Evolutionary conservation across 2,797 vertebrate species (phyloP).

Genomic region (Aulostomus chinensis): DNA sequence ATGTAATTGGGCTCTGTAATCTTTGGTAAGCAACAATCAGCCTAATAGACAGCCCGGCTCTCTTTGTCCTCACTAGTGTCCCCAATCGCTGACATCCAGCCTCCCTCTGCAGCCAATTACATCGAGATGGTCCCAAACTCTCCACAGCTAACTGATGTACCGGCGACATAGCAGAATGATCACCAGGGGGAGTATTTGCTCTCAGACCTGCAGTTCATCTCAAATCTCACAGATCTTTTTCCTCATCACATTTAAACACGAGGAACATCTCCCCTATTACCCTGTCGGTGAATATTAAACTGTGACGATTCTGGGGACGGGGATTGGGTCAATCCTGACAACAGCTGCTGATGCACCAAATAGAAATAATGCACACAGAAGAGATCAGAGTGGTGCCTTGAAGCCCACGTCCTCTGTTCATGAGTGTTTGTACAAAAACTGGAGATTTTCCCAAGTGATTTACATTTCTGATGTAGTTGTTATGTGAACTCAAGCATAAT

Average conservation of each 20-base stretch:
- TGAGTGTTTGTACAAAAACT: background rate
- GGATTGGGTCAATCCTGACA: background rate
- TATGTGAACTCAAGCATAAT: no score
- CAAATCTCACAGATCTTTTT: no score
- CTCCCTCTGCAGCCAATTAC: constrained; percentile 52
- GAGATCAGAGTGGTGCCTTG: background rate
- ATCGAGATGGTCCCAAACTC: constrained; percentile 28
- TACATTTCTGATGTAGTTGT: background rate
- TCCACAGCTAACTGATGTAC: constrained; percentile 25
- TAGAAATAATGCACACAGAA: constrained; percentile 3
- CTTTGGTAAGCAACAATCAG: constrained; percentile 50
- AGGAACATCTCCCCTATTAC: no score
- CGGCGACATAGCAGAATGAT: constrained; percentile 11
- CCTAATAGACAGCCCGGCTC: constrained; percentile 52
- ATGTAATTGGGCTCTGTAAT: constrained; percentile 68
- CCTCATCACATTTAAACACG: no score
- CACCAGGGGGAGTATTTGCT: no score
- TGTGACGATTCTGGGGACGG: constrained; percentile 5
- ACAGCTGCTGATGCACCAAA: constrained; percentile 5
- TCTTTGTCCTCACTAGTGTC: constrained; percentile 40
- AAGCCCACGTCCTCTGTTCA: background rate
- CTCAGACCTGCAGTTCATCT: no score
- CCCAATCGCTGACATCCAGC: constrained; percentile 32
- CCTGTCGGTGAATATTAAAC: constrained; percentile 3
- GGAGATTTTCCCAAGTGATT: background rate